Evolutionary conservation across 2,888 invertebrate species (phyloP), one percentile per base, ranked within the genome.

Genomic region (Acrobeloides nanus): DNA sequence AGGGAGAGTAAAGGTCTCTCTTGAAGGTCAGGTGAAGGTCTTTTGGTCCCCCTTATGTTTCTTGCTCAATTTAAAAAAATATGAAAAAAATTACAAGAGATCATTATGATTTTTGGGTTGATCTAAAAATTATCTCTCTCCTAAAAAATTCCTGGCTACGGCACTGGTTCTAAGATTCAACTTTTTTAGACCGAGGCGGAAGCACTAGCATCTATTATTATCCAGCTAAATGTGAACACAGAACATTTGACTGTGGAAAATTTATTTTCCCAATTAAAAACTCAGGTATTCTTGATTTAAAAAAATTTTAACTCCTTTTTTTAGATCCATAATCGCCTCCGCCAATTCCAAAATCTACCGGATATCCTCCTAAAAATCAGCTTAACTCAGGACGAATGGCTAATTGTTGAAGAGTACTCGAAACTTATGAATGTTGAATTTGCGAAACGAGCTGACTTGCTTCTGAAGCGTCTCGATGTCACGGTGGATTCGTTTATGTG

Each of bases 401-500:
- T 82, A 34, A 78, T 81, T 24, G 72, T 95, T 2, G 81, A 83
- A 43, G 77, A 79, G 4, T 75, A 84, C 1, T 85, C 86, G 67
- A 76, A 81, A 1, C 84, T 86, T 53, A 80, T 93, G 72, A 81
- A 82, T 45, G 80, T 82, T 12, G 93, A 95, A 68, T 95, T 89
- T 72, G 80, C 81, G 60, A 78, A 86, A 51, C 78, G 93, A 39
- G 79, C 89, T 47, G 85, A 89, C 73, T 87, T 89, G 79, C 80
- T 95, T 56, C 78, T 93, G 5, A 89, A 89, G 41, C 80, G 95
- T 39, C 77, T 95, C 27, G 93, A 95, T 75, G 90, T 92, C 51
- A 97, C 95, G 0, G 83, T 95, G 65, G 88, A 90, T 75, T 93
- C 93, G 44, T 97, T 95, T 76, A 84, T 74, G 55, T 80, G 80